These are phyloP conservation scores for Heterotis niloticus DNA, from an alignment of 2,113 vertebrate species.

Conservation along the genomic window DNA sequence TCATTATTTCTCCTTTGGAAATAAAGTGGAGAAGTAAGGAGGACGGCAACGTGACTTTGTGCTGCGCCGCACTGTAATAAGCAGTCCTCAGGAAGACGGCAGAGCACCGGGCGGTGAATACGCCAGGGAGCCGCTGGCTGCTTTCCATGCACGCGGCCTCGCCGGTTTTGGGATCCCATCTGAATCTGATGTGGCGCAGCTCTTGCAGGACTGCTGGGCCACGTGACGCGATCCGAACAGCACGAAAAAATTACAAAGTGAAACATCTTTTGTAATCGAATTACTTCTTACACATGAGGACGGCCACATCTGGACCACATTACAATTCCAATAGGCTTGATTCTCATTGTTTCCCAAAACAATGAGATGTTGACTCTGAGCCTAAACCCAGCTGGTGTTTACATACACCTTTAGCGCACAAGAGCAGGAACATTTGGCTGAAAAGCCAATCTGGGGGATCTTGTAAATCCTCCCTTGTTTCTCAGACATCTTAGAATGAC, in stretches of 20 bases:
- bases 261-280: not conserved
- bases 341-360: slow-evolving; percentile 1
- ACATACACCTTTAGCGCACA: not conserved
- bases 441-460: not conserved
- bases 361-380: not conserved
- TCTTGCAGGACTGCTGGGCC: not conserved
- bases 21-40: no score
- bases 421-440: not conserved
- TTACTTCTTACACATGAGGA: slow-evolving; percentile 1
- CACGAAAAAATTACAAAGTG: not conserved
- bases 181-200: not conserved
- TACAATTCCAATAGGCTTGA: not conserved
- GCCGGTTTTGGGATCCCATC: no score
- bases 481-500: not conserved
- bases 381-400: slow-evolving; percentile 9
- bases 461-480: no score
- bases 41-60: no score
- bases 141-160: not conserved
- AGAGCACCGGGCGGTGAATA: not conserved
- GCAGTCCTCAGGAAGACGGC: not conserved
- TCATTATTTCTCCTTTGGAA: not conserved
- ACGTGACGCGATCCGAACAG: not conserved
- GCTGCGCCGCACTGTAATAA: not conserved
- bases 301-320: slow-evolving; percentile 3
- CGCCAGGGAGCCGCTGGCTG: no score